Evolutionary conservation across 2,888 invertebrate genomes (phyloP).

Genomic region (Fissipunctia ypsillon): DNA sequence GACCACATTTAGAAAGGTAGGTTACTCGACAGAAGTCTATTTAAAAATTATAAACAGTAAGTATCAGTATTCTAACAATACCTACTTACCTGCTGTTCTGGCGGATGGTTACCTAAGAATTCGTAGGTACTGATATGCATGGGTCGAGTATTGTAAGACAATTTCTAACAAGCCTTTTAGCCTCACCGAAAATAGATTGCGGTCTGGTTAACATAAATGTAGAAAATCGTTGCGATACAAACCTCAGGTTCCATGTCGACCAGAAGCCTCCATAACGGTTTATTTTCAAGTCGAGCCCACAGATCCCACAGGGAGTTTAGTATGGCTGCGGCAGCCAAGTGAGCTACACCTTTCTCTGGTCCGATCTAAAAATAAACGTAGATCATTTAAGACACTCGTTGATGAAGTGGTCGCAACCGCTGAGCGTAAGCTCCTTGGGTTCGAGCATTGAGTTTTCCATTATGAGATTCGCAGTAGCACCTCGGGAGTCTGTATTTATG

Average conservation of each 20-base stretch:
- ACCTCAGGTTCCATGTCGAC: conserved; percentile 95
- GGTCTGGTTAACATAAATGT: not conserved
- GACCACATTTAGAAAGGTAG: too few relatives aligned
- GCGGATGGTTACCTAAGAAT: not conserved
- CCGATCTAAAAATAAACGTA: conserved; percentile 92
- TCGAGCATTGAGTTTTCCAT: not conserved
- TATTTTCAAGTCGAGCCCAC: conserved; percentile 95
- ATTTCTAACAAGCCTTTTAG: not conserved
- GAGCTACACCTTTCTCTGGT: conserved; percentile 97
- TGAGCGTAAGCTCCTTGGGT: not conserved
- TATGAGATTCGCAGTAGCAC: not conserved
- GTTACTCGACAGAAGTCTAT: too few relatives aligned
- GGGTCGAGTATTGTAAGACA: not conserved
- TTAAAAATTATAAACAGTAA: too few relatives aligned
- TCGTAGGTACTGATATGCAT: too few relatives aligned
- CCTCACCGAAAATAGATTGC: not conserved
- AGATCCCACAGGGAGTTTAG: conserved; percentile 98
- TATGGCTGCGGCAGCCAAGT: conserved; percentile 96
- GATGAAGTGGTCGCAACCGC: not conserved
- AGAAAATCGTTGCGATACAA: not conserved
- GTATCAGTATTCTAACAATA: too few relatives aligned
- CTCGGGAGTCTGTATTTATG: too few relatives aligned
- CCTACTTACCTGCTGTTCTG: too few relatives aligned
- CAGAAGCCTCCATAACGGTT: conserved; percentile 96
- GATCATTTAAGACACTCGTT: too few relatives aligned